A percentile compares a stretch with the other conserved stretches of the same genome.
Conservation (phyloP, 2,797 vertebrate species). For the Enteromius trimaculatus region DNA sequence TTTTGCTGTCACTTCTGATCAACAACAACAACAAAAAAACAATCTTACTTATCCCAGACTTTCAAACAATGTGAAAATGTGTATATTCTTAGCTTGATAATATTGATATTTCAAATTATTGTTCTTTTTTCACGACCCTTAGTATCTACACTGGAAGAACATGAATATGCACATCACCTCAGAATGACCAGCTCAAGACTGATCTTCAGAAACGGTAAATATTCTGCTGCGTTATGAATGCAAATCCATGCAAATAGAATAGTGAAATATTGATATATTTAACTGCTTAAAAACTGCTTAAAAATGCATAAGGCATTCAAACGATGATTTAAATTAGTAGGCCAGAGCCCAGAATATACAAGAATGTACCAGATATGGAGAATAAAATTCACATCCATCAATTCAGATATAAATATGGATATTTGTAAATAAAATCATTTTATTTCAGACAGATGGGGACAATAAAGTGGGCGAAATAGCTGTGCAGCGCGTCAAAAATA, state of each 20-base stretch:
- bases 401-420: constrained; percentile 21
- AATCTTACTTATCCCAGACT: not conserved
- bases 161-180: not conserved
- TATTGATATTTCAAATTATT: not conserved
- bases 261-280: not conserved
- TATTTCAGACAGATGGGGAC: constrained; percentile 12
- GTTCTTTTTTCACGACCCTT: not conserved
- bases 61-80: not conserved
- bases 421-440: constrained; percentile 30
- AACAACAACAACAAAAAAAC: not conserved
- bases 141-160: not conserved
- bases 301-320: not conserved
- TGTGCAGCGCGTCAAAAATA: constrained; percentile 30
- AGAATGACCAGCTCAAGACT: not conserved
- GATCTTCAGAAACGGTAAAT: not conserved
- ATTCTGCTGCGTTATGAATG: too few species aligned
- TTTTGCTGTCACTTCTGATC: not conserved
- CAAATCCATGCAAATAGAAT: too few species aligned
- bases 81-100: not conserved
- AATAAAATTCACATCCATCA: not conserved
- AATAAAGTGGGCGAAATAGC: constrained; percentile 25
- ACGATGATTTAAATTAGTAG: not conserved
- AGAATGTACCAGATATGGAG: not conserved
- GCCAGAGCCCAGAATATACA: not conserved
- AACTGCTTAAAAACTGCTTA: not conserved